Base-by-base conservation (phyloP, 2,888 invertebrate genomes). In the Drosophila cracens region DNA sequence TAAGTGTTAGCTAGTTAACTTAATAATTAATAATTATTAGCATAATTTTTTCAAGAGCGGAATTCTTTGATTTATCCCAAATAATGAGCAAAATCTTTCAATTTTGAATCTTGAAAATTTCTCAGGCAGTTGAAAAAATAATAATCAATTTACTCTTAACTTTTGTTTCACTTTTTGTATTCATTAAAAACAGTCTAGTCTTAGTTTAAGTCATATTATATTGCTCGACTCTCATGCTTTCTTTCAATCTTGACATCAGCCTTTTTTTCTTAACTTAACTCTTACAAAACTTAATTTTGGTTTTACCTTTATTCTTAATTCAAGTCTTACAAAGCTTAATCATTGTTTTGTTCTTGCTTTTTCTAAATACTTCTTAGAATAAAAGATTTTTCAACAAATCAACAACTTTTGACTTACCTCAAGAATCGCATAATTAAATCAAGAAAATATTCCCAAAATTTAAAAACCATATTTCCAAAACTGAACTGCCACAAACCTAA, bases 81-180 rank as follows among this genome's bases (percentile, higher is more conserved):
- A 0, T 46, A 13, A 1, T n/a, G 10, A 2, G 0, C 13, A 4
- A 46, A 21, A 21, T 21, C 7, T 13, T 46, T 7, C 11, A 21
- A 43, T 13, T 8, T 18, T 7, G 2, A 36, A 36, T 18, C 0
- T 36, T 7, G 7, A 7, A 7, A 36, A 18, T 36, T 7, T 36
- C 0, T 7, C 2, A 16, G 3, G 7, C 36, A 21, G 6, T 6
- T 13, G 1, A 21, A 6, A 13, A 13, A 43, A 6, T 13, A 21
- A 43, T 0, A 13, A 13, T n/a, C 1, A 13, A 21, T 7, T 6
- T 3, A 43, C 1, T 43, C 3, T 1, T 3, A 0, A 6, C 6
- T 6, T 43, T 43, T 21, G 13, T 6, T 1, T 3, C 0, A 13
- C 3, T 43, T 43, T 21, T 21, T 13, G 1, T 43, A 21, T 38